These are phyloP conservation scores for Tokudaia muenninki DNA, from an alignment of 2,797 vertebrate genomes.

Conservation along the genomic window DNA sequence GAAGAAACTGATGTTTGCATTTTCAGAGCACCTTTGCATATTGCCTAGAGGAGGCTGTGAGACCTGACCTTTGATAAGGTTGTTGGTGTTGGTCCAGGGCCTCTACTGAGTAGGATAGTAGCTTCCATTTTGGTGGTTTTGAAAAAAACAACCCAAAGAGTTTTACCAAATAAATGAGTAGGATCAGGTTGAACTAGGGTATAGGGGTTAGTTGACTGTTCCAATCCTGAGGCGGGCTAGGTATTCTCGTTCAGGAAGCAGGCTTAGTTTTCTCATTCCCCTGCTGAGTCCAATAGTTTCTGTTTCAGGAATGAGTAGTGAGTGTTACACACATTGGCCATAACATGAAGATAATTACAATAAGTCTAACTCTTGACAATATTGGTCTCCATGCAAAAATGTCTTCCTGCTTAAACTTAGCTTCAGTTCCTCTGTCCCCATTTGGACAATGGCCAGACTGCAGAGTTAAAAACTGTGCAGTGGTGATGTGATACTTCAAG, in stretches of 20 bases:
- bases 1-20: too few species aligned
- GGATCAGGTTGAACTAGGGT: neutral
- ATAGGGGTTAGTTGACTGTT: neutral
- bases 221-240: neutral
- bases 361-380: neutral
- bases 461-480: slow-evolving; percentile 7
- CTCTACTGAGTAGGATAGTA: neutral
- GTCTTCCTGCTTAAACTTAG: neutral
- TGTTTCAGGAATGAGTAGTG: neutral
- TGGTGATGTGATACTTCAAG: slow-evolving; percentile 10
- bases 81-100: neutral
- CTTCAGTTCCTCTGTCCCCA: neutral
- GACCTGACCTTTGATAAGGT: neutral
- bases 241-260: neutral
- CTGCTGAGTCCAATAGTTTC: neutral
- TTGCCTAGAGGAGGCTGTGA: neutral
- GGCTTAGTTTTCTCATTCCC: neutral
- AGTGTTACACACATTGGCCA: neutral
- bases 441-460: neutral
- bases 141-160: slow-evolving; percentile 20
- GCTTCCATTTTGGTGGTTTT: neutral
- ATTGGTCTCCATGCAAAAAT: neutral
- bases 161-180: neutral
- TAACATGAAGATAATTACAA: neutral
- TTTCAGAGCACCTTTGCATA: neutral